A percentile compares a stretch with the other conserved stretches of the same genome.
Evolutionary conservation across 2,797 vertebrate species (phyloP).

Genomic region (Malacoraja senta): DNA sequence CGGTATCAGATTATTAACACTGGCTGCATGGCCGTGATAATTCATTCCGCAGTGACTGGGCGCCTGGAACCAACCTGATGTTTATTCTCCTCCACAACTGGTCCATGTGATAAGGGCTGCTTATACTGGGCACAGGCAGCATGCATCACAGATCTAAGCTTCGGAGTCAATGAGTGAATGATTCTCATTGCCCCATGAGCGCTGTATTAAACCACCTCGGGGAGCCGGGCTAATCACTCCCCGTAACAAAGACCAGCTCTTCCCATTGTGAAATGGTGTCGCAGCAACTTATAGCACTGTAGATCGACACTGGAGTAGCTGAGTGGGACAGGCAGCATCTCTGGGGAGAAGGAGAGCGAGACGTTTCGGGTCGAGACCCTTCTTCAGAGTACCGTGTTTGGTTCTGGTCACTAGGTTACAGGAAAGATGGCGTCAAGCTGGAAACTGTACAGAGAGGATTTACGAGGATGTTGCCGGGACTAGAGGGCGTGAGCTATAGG

Average conservation of each 20-base stretch:
- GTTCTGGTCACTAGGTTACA: too few relatives aligned
- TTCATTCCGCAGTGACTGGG: neutral
- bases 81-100: constrained; percentile 56
- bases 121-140: neutral
- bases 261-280: too few relatives aligned
- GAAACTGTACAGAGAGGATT: too few relatives aligned
- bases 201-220: neutral
- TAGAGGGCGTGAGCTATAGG: too few relatives aligned
- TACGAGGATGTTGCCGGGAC: too few relatives aligned
- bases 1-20: neutral
- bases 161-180: neutral
- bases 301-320: too few relatives aligned
- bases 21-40: neutral
- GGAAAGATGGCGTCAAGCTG: too few relatives aligned
- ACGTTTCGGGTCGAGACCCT: neutral
- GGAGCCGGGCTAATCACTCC: neutral
- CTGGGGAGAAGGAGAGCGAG: neutral
- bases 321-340: too few relatives aligned
- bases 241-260: neutral
- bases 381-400: too few relatives aligned
- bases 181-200: neutral
- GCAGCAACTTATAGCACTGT: neutral
- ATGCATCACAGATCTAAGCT: neutral
- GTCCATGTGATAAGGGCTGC: constrained; percentile 52
- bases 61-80: constrained; percentile 45